Base-by-base conservation (phyloP, 2,113 vertebrate genomes). In the Struthio camelus region DNA sequence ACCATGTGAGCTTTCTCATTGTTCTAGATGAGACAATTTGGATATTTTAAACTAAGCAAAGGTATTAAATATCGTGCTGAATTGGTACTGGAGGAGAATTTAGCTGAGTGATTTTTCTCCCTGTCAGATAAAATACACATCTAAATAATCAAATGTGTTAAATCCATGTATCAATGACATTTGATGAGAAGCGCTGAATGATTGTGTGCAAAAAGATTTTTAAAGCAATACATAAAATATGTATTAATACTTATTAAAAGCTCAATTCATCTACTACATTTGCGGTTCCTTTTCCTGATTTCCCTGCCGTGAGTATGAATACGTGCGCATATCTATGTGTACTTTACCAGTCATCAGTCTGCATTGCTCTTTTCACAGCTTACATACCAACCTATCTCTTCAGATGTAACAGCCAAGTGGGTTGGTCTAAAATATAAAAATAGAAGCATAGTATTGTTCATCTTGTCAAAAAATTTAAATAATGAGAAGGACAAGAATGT, bases 11-110 rank as follows among this genome's bases (percentile, higher is more conserved):
- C 32, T 88, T 82, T 75, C 66, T 73, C 59, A 65, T 77, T 85
- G 71, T 77, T 94, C 71, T 71, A 59, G 46, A 80, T 86, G 59
- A 95, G 59, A 75, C 16, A 93, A 86, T 1, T 5, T 56, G 22
- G 59, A 42, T 75, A 59, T 58, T 93, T 93, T 71, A 88, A 90
- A 84, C 78, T 62, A 90, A 83, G 64, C 62, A 90, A 66, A 80
- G 2, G 3, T 38, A 94, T 69, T 92, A 81, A 83, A 58, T 80
- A 85, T 42, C 38, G 83, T 87, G 22, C 42, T 94, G 76, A 93
- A 78, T 25, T 67, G 6, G 34, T 92, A 67, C 15, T 50, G 61
- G 71, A 90, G 51, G 92, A 84, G 64, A 93, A 80, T 34, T 48
- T 22, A 84, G n/a, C 8, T 38, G 36, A 80, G 19, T 48, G 67